Conservation (phyloP, 2,113 vertebrate genomes). For the Damaliscus lunatus region DNA sequence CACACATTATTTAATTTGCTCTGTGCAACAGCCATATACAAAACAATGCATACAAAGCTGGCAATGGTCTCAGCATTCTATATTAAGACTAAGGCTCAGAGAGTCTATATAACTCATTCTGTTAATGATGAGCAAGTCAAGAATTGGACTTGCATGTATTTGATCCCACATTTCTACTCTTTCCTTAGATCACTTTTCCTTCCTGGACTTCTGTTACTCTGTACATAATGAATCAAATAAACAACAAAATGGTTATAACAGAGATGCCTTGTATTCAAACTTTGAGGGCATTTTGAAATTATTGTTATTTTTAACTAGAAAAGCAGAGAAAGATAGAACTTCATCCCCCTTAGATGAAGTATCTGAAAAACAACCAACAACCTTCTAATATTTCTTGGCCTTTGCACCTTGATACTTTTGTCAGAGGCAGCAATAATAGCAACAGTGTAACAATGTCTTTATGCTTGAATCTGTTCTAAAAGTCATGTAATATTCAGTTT, state of each 20-base stretch:
- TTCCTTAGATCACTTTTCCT: background rate
- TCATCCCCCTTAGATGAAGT: background rate
- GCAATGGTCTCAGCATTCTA: background rate
- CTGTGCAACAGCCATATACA: background rate
- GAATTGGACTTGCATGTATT: background rate
- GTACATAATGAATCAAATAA: background rate
- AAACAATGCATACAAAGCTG: background rate
- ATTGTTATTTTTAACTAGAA: background rate
- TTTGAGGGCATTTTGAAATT: background rate
- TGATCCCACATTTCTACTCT: background rate
- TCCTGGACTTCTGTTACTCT: background rate
- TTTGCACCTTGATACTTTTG: background rate
- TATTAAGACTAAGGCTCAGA: background rate
- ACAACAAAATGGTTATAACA: background rate
- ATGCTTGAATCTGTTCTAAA: background rate
- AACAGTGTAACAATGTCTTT: background rate
- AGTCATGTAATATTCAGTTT: background rate
- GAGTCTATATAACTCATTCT: background rate
- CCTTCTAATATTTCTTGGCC: background rate
- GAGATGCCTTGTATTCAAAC: background rate
- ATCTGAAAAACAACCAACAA: background rate
- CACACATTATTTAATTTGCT: background rate
- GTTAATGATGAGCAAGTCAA: background rate
- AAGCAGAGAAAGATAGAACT: background rate
- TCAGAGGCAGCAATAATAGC: background rate